These are phyloP conservation scores for Paraescarpia echinospica DNA, from an alignment of 1,140 invertebrate species.

Conservation along the genomic window DNA sequence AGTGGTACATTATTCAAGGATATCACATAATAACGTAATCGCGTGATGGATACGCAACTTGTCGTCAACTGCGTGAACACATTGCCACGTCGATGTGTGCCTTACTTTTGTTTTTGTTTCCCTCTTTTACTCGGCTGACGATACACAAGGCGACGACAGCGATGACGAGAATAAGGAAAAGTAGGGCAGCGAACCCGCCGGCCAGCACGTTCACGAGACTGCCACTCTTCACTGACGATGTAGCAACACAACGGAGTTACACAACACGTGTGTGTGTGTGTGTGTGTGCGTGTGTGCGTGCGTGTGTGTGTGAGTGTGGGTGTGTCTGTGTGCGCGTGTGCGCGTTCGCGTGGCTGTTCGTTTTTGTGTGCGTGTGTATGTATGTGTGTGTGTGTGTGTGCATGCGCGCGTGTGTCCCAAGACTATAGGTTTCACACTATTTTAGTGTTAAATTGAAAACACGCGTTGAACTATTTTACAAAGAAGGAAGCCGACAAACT, in stretches of 20 bases:
- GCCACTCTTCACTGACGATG: neutral
- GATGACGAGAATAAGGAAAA: neutral
- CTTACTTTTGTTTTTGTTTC: neutral
- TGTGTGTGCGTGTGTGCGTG: constrained; percentile 18
- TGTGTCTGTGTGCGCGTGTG: too few relatives aligned
- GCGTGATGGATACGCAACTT: too few relatives aligned
- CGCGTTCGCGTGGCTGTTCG: too few relatives aligned
- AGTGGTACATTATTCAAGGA: too few relatives aligned
- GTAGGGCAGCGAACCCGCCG: neutral
- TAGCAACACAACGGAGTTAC: neutral
- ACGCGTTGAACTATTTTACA: too few relatives aligned
- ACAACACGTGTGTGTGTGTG: constrained; percentile 9
- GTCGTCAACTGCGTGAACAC: too few relatives aligned
- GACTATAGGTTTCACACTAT: too few relatives aligned
- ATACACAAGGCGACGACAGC: neutral
- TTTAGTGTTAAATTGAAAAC: too few relatives aligned
- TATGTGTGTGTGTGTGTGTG: too few relatives aligned
- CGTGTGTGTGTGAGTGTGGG: neutral
- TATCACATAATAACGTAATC: too few relatives aligned
- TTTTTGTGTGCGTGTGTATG: too few relatives aligned
- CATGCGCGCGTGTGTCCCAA: neutral
- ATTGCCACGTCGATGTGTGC: neutral
- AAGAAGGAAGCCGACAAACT: too few relatives aligned
- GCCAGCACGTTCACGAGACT: neutral
- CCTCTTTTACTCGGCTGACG: neutral